Evolutionary conservation across 2,888 invertebrate genomes (phyloP).

Genomic region (Yponomeuta sedellus): DNA sequence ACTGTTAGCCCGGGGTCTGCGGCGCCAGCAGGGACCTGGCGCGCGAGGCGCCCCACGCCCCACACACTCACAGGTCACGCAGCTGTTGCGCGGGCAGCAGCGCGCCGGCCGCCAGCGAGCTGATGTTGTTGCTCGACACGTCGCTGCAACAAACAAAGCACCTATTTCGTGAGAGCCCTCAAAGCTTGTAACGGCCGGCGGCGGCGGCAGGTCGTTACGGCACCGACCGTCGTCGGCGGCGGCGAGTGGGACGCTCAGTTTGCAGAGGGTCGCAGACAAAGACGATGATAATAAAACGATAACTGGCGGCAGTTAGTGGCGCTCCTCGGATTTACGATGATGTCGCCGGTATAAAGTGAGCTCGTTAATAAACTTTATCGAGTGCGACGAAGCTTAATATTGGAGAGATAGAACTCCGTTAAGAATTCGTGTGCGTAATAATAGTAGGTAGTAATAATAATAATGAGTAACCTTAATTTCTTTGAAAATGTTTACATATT

Average conservation of each 20-base stretch:
- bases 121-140: constrained; percentile 88
- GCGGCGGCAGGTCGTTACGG: not conserved
- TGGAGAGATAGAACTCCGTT: too few species aligned
- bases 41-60: too few species aligned
- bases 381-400: constrained; percentile 1
- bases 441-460: too few species aligned
- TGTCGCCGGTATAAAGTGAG: constrained; percentile 4
- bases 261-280: constrained; percentile 15
- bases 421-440: too few species aligned
- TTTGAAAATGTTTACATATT: too few species aligned
- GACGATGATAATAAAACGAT: constrained; percentile 17
- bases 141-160: constrained; percentile 80
- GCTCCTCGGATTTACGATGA: constrained; percentile 13
- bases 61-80: constrained; percentile 83
- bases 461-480: too few species aligned
- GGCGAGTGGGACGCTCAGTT: constrained; percentile 5
- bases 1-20: not conserved
- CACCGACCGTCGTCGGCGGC: not conserved
- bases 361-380: constrained; percentile 8
- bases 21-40: too few species aligned
- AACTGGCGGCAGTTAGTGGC: constrained; percentile 9
- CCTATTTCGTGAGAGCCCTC: not conserved
- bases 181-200: not conserved
- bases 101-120: constrained; percentile 81
- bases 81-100: constrained; percentile 81